phyloP scores from a whole-genome alignment of 1,140 invertebrate genomes.

The Ridgeia piscesae region DNA sequence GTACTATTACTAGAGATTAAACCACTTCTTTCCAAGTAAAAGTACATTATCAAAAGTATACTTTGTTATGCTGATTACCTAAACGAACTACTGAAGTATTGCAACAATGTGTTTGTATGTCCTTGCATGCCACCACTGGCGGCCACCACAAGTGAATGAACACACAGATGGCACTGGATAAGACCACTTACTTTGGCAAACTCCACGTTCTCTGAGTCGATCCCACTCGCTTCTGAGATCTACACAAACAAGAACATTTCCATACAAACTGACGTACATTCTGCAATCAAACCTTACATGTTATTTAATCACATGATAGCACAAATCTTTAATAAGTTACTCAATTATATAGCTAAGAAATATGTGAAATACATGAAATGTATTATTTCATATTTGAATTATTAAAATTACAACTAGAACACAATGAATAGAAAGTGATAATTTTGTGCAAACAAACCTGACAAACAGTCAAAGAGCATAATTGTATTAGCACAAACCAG shows the following conservation, averaged over 20 bases:
- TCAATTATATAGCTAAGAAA: neutral
- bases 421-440: neutral
- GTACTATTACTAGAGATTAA: too few relatives aligned
- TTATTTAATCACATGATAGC: neutral
- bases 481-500: too few relatives aligned
- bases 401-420: neutral
- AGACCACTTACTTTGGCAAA: conserved; percentile 62
- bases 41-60: too few relatives aligned
- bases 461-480: too few relatives aligned
- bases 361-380: neutral
- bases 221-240: conserved; percentile 66
- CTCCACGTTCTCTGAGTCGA: conserved; percentile 67
- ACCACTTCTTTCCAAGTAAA: too few relatives aligned
- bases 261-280: neutral
- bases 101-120: too few relatives aligned
- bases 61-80: too few relatives aligned
- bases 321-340: neutral
- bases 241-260: conserved; percentile 35
- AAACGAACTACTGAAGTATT: too few relatives aligned
- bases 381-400: neutral
- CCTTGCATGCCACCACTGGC: neutral
- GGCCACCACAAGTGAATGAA: neutral
- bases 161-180: neutral
- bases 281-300: neutral
- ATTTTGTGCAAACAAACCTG: too few relatives aligned